Conservation (phyloP, 2,113 vertebrate genomes). For the Anguilla rostrata region DNA sequence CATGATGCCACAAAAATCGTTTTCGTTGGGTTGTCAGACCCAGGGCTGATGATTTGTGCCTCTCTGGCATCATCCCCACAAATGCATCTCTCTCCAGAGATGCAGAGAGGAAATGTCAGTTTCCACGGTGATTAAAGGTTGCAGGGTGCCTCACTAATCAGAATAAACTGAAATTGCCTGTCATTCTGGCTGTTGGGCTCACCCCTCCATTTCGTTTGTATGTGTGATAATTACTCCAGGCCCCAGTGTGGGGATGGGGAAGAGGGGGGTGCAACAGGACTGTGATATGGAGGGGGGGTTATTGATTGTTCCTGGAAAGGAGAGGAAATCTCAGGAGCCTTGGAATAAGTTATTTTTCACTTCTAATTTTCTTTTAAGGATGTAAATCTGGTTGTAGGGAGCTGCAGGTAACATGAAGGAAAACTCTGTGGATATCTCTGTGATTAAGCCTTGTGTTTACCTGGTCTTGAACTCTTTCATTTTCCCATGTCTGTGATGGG, state of each 20-base stretch:
- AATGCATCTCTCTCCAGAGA: conserved; percentile 15
- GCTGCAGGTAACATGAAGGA: not conserved
- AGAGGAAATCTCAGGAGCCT: conserved; percentile 16
- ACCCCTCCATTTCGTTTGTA: conserved; percentile 15
- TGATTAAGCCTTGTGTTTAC: not conserved
- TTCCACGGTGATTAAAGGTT: conserved; percentile 52
- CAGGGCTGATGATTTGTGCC: not conserved
- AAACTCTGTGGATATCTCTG: not conserved
- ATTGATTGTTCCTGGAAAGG: conserved; percentile 21
- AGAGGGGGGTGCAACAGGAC: not conserved
- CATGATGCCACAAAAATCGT: not conserved
- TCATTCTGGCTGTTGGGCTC: conserved; percentile 32
- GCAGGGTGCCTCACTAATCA: conserved; percentile 52
- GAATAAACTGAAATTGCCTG: conserved; percentile 42
- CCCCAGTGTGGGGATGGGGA: conserved; percentile 2
- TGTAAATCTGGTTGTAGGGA: not conserved
- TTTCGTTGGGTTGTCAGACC: not conserved
- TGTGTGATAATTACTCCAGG: conserved; percentile 18
- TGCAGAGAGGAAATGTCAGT: conserved; percentile 37
- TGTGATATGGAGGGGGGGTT: not conserved
- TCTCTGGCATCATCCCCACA: not conserved
- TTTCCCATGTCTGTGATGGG: not conserved
- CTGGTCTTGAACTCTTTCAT: not conserved
- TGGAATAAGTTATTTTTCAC: not conserved
- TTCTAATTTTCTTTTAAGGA: not conserved